Conservation (phyloP, 2,113 vertebrate species). For the Tamias sibiricus region DNA sequence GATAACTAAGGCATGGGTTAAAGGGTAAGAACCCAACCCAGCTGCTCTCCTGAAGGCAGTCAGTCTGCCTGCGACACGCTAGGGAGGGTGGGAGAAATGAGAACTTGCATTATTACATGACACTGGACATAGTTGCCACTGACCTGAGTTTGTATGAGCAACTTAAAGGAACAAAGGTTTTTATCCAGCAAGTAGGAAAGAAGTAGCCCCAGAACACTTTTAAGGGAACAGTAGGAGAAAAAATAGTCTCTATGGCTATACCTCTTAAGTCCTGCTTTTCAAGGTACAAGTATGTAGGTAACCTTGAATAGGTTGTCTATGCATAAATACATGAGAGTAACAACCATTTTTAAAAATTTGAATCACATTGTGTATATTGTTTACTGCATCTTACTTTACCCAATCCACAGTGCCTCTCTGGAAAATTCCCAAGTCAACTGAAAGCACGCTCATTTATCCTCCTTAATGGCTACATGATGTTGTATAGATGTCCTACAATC, state of each 20-base stretch:
- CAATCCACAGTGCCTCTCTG: not conserved
- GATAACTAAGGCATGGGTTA: not conserved
- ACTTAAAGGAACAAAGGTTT: not conserved
- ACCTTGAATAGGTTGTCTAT: not conserved
- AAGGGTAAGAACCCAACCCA: not conserved
- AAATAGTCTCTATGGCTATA: not conserved
- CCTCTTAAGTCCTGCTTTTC: not conserved
- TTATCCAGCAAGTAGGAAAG: not conserved
- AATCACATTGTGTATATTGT: not conserved
- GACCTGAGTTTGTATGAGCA: not conserved
- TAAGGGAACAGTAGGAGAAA: not conserved
- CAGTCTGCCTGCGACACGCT: not conserved
- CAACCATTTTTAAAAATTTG: not conserved
- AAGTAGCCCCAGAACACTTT: not conserved
- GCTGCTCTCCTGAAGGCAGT: not conserved
- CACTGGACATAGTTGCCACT: not conserved
- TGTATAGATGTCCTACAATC: not conserved
- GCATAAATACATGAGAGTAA: not conserved
- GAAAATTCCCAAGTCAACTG: not conserved
- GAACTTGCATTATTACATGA: not conserved
- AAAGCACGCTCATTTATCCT: not conserved
- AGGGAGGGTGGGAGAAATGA: not conserved
- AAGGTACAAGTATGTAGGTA: not conserved
- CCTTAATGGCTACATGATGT: not conserved
- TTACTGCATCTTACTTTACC: slow-evolving; percentile 2